Evolutionary conservation across 2,888 invertebrate species (phyloP).

Genomic region (Nomada ruficornis): DNA sequence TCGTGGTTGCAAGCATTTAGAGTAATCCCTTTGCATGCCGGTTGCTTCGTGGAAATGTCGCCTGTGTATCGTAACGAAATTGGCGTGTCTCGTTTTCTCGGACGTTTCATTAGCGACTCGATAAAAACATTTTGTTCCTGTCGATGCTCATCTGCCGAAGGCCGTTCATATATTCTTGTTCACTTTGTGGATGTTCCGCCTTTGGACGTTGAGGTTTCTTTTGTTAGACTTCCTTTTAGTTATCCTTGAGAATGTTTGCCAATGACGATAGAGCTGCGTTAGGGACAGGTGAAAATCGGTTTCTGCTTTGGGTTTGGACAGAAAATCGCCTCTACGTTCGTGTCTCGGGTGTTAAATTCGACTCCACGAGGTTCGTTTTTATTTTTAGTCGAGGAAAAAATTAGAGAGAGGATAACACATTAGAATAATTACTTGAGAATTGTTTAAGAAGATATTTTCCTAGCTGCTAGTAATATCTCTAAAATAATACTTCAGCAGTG

Average conservation of each 20-base stretch:
- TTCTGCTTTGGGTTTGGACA: neutral
- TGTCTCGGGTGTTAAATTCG: neutral
- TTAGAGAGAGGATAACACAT: too few relatives aligned
- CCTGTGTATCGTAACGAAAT: neutral
- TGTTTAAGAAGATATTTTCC: too few relatives aligned
- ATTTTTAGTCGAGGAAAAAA: too few relatives aligned
- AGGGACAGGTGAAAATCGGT: neutral
- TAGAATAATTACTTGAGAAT: too few relatives aligned
- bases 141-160: slow-evolving; percentile 4
- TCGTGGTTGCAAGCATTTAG: slow-evolving; percentile 27
- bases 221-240: slow-evolving; percentile 6
- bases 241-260: slow-evolving; percentile 7
- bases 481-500: neutral
- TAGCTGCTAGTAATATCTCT: too few relatives aligned
- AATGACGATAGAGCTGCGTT: neutral
- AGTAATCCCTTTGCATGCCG: slow-evolving; percentile 7
- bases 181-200: neutral
- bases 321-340: neutral
- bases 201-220: neutral
- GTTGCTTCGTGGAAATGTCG: slow-evolving; percentile 37
- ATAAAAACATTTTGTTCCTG: neutral
- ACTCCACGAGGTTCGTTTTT: neutral
- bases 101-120: neutral
- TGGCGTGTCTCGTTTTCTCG: neutral
- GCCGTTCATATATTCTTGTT: neutral